A percentile compares a stretch with the other conserved stretches of the same genome.
Conservation (phyloP, 1,140 invertebrate species). For the Sitodiplosis mosellana region DNA sequence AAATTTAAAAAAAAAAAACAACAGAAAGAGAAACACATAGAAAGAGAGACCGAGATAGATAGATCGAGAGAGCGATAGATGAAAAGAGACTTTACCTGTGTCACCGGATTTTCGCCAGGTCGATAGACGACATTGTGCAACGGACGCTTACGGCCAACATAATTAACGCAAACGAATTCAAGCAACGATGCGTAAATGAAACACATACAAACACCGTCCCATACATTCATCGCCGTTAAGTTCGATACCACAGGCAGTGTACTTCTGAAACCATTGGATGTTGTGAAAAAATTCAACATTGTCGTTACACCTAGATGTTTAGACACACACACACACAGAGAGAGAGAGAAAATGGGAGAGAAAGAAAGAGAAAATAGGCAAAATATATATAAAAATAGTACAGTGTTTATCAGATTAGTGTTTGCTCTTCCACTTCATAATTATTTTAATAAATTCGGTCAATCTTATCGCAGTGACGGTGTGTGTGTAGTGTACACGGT, state of each 20-base stretch:
- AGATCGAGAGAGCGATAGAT: constrained; percentile 6
- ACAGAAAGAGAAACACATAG: background rate
- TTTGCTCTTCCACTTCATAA: no score
- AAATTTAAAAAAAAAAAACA: background rate
- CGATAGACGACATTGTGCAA: constrained; percentile 74
- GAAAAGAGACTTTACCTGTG: constrained; percentile 45
- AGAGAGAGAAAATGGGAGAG: background rate
- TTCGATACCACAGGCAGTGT: constrained; percentile 85
- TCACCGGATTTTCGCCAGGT: constrained; percentile 75
- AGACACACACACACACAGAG: background rate
- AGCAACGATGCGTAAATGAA: constrained; percentile 87
- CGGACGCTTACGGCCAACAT: constrained; percentile 76
- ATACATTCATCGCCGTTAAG: constrained; percentile 86
- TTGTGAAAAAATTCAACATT: constrained; percentile 96
- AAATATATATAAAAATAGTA: no score
- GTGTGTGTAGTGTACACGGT: no score
- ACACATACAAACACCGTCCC: constrained; percentile 92
- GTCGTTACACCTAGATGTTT: constrained; percentile 62
- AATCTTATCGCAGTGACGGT: no score
- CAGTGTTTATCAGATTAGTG: no score
- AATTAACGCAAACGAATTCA: constrained; percentile 89
- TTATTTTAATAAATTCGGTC: no score
- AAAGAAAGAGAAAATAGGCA: no score
- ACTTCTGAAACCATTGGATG: constrained; percentile 72
- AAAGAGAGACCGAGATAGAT: background rate